phyloP scores from a whole-genome alignment of 2,888 invertebrate species.

The Myopa testacea region DNA sequence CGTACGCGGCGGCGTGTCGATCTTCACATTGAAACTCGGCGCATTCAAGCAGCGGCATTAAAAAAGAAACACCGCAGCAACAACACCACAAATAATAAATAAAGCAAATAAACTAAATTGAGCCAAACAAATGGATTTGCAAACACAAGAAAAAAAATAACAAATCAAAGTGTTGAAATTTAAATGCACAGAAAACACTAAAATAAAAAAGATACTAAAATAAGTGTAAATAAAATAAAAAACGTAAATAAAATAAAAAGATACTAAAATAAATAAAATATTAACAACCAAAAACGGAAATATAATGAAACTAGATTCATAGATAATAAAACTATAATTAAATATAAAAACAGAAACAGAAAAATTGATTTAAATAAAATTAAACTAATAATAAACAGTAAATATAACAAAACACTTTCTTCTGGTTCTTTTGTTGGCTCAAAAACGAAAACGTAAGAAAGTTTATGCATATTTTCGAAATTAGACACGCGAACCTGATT shows the following conservation, averaged over 20 bases:
- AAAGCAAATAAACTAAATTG: constrained; percentile 10
- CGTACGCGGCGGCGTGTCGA: not conserved
- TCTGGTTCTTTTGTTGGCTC: too few species aligned
- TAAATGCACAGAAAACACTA: not conserved
- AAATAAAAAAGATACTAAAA: not conserved
- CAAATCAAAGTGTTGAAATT: not conserved
- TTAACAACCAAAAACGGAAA: too few species aligned
- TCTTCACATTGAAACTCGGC: constrained; percentile 31
- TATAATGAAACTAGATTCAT: too few species aligned
- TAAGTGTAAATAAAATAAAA: not conserved
- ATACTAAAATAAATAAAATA: not conserved
- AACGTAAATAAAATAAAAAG: not conserved
- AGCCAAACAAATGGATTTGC: not conserved
- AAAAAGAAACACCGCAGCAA: not conserved
- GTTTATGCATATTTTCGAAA: too few species aligned
- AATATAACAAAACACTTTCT: too few species aligned
- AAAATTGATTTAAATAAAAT: too few species aligned
- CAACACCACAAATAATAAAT: not conserved
- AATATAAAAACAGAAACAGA: too few species aligned
- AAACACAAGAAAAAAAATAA: not conserved
- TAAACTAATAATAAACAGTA: too few species aligned
- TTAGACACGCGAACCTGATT: too few species aligned
- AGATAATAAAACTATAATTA: too few species aligned
- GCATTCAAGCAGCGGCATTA: not conserved
- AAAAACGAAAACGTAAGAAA: too few species aligned